Evolutionary conservation across 2,113 vertebrate genomes (phyloP).

Genomic region (Hippocampus abdominalis): DNA sequence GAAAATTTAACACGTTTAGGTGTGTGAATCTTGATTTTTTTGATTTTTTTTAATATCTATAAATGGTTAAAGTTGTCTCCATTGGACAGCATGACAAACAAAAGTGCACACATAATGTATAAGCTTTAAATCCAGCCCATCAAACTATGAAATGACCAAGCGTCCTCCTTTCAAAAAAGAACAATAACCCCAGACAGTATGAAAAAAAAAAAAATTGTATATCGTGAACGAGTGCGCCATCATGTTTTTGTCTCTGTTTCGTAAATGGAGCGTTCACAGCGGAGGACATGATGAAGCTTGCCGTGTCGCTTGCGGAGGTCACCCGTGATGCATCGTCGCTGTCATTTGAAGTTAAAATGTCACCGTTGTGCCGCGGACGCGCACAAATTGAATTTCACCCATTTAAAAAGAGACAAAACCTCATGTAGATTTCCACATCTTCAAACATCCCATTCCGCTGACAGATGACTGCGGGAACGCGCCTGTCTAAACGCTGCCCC

Average conservation of each 20-base stretch:
- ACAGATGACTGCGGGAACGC: constrained; percentile 33
- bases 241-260: background rate
- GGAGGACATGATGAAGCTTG: background rate
- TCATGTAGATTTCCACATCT: constrained; percentile 15
- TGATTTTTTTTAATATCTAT: too few species aligned
- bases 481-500: constrained; percentile 47
- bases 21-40: too few species aligned
- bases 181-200: background rate
- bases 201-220: background rate
- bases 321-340: background rate
- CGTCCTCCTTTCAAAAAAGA: background rate
- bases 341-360: constrained; percentile 1
- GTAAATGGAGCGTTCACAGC: background rate
- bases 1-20: too few species aligned
- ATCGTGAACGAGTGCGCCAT: background rate
- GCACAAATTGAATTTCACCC: background rate
- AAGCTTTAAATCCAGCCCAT: background rate
- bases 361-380: constrained; percentile 1
- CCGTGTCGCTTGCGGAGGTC: constrained; percentile 2
- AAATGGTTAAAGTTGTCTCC: too few species aligned
- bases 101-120: background rate
- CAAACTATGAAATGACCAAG: background rate
- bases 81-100: background rate
- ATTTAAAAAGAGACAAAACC: constrained; percentile 9
- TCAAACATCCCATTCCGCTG: constrained; percentile 46